Evolutionary conservation across 2,113 vertebrate genomes (phyloP).

Genomic region (Entosphenus tridentatus): DNA sequence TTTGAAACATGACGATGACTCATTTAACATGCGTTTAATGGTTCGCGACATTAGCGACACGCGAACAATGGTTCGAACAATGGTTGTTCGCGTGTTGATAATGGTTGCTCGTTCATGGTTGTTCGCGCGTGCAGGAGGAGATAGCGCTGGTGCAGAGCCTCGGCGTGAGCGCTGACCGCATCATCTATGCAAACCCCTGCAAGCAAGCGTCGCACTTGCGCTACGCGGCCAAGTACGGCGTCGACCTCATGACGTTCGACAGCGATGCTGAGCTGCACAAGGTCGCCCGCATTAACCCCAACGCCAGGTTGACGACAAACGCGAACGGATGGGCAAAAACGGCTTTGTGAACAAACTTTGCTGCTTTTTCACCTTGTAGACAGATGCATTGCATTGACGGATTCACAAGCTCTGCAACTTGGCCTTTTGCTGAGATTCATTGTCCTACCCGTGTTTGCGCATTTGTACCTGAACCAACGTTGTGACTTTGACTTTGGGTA

Average conservation of each 20-base stretch:
- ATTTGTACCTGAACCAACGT: no score
- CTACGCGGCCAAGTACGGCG: conserved; percentile 62
- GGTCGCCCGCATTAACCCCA: conserved; percentile 60
- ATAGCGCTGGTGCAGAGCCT: conserved; percentile 73
- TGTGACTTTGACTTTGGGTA: no score
- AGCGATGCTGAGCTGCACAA: conserved; percentile 88
- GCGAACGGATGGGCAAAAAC: no score
- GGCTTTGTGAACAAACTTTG: no score
- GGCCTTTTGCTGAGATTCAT: no score
- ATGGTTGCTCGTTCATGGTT: background rate
- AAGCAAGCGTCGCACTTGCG: conserved; percentile 96
- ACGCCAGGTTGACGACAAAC: conserved; percentile 51
- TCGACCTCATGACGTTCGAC: conserved; percentile 98
- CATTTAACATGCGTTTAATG: no score
- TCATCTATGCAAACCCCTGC: conserved; percentile 95
- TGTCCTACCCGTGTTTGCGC: no score
- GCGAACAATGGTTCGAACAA: background rate
- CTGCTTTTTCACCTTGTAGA: no score
- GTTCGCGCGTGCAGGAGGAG: conserved; percentile 34
- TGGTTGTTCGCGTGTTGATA: background rate
- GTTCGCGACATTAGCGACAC: no score
- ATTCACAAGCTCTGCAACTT: no score
- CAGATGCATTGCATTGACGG: no score
- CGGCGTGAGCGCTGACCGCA: conserved; percentile 54
- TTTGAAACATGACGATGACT: no score